These are phyloP conservation scores for Semnornis frantzii DNA, from an alignment of 2,113 vertebrate species.

Conservation along the genomic window DNA sequence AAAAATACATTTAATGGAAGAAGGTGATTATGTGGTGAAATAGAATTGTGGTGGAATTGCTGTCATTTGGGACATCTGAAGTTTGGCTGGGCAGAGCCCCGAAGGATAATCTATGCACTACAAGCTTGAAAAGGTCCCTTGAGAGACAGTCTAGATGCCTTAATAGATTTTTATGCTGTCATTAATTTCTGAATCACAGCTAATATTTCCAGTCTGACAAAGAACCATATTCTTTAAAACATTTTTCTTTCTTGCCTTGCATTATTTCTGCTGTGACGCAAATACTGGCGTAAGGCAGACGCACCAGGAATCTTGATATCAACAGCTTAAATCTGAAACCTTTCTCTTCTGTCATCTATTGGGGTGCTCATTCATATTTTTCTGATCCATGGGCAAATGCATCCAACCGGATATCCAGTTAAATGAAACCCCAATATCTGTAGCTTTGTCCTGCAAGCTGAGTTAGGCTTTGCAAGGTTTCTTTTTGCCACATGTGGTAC, in stretches of 20 bases:
- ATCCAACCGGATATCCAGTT: neutral
- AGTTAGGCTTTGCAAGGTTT: neutral
- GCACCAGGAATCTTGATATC: neutral
- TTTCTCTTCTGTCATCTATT: neutral
- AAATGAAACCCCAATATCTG: neutral
- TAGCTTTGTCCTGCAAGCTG: neutral
- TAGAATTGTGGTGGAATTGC: slow-evolving; percentile 13
- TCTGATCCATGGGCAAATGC: neutral
- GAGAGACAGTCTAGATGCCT: slow-evolving; percentile 58
- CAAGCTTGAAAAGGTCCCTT: slow-evolving; percentile 30
- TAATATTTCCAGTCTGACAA: slow-evolving; percentile 54
- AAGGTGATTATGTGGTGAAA: neutral
- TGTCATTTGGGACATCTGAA: slow-evolving; percentile 52
- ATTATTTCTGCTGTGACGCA: slow-evolving; percentile 6
- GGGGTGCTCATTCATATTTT: neutral
- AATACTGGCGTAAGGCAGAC: neutral
- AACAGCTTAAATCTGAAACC: neutral
- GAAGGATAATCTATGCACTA: slow-evolving; percentile 30
- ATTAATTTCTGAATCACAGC: slow-evolving; percentile 61
- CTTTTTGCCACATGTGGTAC: rapidly evolving
- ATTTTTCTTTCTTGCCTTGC: slow-evolving; percentile 12
- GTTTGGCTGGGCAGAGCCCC: slow-evolving; percentile 49
- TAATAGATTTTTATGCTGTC: slow-evolving; percentile 67
- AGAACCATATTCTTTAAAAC: slow-evolving; percentile 33
- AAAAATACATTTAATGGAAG: neutral